phyloP scores from a whole-genome alignment of 2,888 invertebrate genomes.

The Sarcophaga rosellei region DNA sequence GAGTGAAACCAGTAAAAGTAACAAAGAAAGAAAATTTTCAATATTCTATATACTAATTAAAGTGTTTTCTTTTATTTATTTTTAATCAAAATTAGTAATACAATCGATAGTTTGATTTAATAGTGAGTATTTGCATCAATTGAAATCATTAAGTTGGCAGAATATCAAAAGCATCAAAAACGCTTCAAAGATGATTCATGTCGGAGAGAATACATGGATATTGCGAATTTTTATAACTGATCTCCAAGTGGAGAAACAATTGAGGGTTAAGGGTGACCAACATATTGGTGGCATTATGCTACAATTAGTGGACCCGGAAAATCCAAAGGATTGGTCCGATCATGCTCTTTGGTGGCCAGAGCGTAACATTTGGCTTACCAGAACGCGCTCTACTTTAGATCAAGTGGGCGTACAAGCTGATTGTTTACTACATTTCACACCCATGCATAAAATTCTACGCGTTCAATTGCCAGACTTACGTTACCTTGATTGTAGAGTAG shows the following conservation, averaged over 20 bases:
- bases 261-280: conserved; percentile 97
- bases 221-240: conserved; percentile 96
- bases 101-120: conserved; percentile 17
- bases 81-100: conserved; percentile 20
- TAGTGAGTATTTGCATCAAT: conserved; percentile 33
- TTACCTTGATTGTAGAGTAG: conserved; percentile 93
- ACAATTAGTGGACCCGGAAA: conserved; percentile 97
- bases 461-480: conserved; percentile 96
- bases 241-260: conserved; percentile 92
- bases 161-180: conserved; percentile 49
- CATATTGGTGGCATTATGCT: conserved; percentile 99
- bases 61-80: conserved; percentile 3
- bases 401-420: conserved; percentile 98
- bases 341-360: conserved; percentile 99
- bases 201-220: conserved; percentile 98
- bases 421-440: conserved; percentile 95
- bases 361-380: conserved; percentile 95
- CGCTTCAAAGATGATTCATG: conserved; percentile 81
- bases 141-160: conserved; percentile 37
- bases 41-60: background rate
- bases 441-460: conserved; percentile 96
- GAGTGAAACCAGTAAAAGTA: conserved; percentile 52
- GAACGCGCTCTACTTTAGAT: conserved; percentile 97
- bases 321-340: conserved; percentile 99
- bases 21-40: conserved; percentile 57